Conservation (phyloP, 1,140 invertebrate species). For the Apocrypta bakeri region DNA sequence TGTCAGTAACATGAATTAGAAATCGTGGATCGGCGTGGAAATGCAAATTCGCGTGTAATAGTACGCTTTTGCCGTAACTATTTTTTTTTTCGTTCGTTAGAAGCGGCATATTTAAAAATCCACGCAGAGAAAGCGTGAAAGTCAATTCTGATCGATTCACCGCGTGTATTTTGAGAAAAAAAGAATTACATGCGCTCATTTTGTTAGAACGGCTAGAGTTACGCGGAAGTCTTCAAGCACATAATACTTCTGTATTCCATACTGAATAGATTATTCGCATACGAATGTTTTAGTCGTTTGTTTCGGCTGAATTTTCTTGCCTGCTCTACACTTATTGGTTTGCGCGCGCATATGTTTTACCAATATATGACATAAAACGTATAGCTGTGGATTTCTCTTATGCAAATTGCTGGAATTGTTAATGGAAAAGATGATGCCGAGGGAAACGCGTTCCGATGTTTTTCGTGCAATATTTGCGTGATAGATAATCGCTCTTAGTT, state of each 20-base stretch:
- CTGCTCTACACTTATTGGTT: neutral
- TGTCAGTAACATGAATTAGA: neutral
- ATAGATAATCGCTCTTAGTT: too few relatives aligned
- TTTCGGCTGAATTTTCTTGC: neutral
- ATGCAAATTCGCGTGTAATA: neutral
- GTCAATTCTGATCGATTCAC: neutral
- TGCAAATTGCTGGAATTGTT: constrained; percentile 6
- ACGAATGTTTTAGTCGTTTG: constrained; percentile 23
- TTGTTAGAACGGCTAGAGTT: neutral
- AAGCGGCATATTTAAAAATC: neutral
- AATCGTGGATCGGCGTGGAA: neutral
- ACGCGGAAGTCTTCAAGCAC: neutral
- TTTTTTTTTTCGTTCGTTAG: neutral
- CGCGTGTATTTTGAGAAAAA: neutral
- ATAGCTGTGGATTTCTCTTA: constrained; percentile 34
- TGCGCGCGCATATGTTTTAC: neutral
- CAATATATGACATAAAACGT: constrained; percentile 29
- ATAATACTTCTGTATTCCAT: neutral
- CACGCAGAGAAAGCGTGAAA: constrained; percentile 23
- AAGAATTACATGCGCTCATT: neutral
- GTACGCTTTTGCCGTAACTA: neutral
- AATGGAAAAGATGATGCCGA: neutral
- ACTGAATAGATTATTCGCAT: neutral
- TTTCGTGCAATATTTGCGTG: too few relatives aligned
- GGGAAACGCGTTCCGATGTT: too few relatives aligned